Percentiles rank a stretch among this genome's conserved stretches.
These are phyloP conservation scores for Agrochola litura DNA, from an alignment of 2,888 invertebrate genomes.

Conservation along the genomic window DNA sequence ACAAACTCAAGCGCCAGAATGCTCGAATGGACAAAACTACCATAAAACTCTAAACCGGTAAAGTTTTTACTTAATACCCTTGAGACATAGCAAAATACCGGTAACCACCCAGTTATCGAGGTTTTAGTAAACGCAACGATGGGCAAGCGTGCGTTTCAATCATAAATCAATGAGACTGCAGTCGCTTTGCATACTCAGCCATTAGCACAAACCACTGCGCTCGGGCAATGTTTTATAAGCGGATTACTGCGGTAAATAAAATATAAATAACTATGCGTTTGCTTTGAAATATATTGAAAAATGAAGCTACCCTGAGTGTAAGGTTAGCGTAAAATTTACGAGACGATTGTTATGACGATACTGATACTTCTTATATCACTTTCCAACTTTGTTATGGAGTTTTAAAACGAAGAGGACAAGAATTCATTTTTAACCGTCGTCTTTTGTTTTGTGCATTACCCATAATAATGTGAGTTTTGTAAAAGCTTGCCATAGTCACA, in stretches of 20 bases:
- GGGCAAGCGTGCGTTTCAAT: conserved; percentile 72
- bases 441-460: background rate
- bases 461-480: too few species aligned
- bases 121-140: conserved; percentile 48
- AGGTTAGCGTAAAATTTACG: background rate
- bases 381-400: background rate
- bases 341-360: background rate
- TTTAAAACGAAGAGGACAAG: background rate
- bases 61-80: background rate
- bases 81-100: conserved; percentile 28
- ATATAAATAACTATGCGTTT: conserved; percentile 10
- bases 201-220: conserved; percentile 79
- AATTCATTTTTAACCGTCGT: background rate
- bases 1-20: too few species aligned
- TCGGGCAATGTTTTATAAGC: conserved; percentile 60
- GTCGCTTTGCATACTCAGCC: conserved; percentile 79
- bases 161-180: conserved; percentile 81
- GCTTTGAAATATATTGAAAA: conserved; percentile 3
- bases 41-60: background rate
- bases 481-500: background rate
- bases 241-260: conserved; percentile 44
- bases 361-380: background rate
- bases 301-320: background rate
- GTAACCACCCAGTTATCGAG: conserved; percentile 45
- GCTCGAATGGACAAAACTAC: background rate